These are phyloP conservation scores for Ptilorrhoa leucosticta DNA, from an alignment of 2,113 vertebrate genomes.

Conservation along the genomic window DNA sequence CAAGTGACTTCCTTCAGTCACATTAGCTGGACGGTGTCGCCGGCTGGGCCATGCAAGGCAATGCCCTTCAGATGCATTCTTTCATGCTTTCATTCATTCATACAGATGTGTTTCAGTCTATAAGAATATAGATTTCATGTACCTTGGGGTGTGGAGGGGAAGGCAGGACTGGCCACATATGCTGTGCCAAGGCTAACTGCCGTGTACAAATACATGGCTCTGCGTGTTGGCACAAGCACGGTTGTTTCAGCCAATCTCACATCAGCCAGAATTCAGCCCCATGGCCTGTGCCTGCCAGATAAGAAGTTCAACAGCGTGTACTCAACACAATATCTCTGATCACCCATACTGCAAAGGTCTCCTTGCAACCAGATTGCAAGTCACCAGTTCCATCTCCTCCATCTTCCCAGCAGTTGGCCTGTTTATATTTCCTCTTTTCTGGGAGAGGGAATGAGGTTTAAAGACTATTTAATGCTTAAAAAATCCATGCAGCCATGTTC, in stretches of 20 bases:
- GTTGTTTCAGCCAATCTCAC: background rate
- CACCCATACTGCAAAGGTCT: accelerated
- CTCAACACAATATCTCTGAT: background rate
- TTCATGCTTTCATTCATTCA: background rate
- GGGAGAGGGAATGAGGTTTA: background rate
- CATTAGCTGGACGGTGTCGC: accelerated
- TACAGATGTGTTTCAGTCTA: background rate
- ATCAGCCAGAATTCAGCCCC: background rate
- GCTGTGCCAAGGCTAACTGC: background rate
- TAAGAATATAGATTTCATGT: background rate
- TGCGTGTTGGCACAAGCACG: accelerated
- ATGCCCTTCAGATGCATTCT: background rate
- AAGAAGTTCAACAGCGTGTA: accelerated
- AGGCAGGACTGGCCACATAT: background rate
- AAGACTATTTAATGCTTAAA: conserved; percentile 20
- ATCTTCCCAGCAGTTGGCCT: background rate
- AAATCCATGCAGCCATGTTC: background rate
- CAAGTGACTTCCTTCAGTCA: background rate
- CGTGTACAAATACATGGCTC: background rate
- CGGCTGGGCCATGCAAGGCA: background rate
- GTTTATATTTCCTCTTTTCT: background rate
- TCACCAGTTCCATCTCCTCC: background rate
- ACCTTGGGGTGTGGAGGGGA: background rate
- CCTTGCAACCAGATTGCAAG: background rate
- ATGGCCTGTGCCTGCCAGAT: background rate